phyloP scores from a whole-genome alignment of 2,888 invertebrate species.

The Philhelius pedissequus region DNA sequence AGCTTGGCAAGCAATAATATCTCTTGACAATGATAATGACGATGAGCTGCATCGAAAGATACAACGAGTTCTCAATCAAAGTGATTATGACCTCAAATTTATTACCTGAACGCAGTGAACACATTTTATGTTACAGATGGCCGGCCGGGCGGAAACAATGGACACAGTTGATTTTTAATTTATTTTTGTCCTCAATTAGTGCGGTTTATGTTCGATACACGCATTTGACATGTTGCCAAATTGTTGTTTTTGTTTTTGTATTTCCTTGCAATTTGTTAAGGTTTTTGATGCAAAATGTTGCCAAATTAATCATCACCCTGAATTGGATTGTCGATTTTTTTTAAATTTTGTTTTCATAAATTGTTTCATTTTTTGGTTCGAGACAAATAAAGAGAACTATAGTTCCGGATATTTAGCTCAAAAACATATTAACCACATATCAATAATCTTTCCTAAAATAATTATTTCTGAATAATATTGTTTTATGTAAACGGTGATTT shows the following conservation, averaged over 20 bases:
- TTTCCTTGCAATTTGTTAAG: conserved; percentile 1
- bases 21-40: conserved; percentile 13
- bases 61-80: conserved; percentile 7
- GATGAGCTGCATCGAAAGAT: background rate
- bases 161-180: conserved; percentile 28
- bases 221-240: conserved; percentile 51
- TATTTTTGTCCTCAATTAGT: conserved; percentile 21
- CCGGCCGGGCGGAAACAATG: conserved; percentile 13
- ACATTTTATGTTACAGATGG: background rate
- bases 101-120: conserved; percentile 26
- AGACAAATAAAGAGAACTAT: background rate
- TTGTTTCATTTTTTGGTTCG: background rate
- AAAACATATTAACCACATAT: too few species aligned
- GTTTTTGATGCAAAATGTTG: background rate
- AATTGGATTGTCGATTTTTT: background rate
- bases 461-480: too few species aligned
- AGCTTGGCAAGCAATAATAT: background rate
- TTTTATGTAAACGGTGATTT: too few species aligned
- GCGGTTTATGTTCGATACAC: conserved; percentile 30
- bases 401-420: too few species aligned
- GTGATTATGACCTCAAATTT: conserved; percentile 49
- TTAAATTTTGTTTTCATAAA: too few species aligned
- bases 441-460: too few species aligned
- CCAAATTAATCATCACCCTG: conserved; percentile 17
- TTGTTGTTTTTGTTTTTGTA: background rate